phyloP scores from a whole-genome alignment of 2,113 vertebrate species.

The Mionectes macconnelli region DNA sequence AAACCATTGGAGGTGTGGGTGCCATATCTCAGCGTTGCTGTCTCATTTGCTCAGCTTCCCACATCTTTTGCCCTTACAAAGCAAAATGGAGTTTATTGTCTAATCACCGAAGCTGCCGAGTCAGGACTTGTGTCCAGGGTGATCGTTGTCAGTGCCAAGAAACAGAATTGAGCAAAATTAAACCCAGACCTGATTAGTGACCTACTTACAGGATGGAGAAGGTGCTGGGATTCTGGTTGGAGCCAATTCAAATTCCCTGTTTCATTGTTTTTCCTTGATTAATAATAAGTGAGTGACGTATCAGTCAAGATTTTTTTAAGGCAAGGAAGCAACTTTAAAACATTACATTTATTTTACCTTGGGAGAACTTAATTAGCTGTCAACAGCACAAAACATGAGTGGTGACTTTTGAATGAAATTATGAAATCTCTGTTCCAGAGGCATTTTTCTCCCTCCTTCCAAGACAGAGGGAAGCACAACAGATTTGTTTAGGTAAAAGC shows the following conservation, averaged over 20 bases:
- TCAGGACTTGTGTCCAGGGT: not conserved
- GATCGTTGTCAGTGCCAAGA: not conserved
- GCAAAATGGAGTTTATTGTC: not conserved
- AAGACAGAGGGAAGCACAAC: conserved; percentile 31
- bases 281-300: not conserved
- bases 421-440: conserved; percentile 54
- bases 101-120: not conserved
- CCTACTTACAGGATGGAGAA: not conserved
- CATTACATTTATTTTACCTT: conserved; percentile 69
- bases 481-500: conserved; percentile 51
- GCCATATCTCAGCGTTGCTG: rapidly evolving
- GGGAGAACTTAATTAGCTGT: conserved; percentile 77
- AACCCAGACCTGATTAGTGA: not conserved
- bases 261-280: conserved; percentile 4
- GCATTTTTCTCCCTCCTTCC: conserved; percentile 61
- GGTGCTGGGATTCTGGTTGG: not conserved
- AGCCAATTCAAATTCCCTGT: not conserved
- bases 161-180: not conserved
- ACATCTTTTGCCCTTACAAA: not conserved
- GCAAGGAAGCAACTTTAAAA: conserved; percentile 6
- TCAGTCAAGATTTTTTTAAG: conserved; percentile 25
- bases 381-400: conserved; percentile 57
- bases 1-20: not conserved
- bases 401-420: conserved; percentile 70
- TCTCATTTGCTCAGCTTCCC: not conserved